A percentile compares a stretch with the other conserved stretches of the same genome.
These are phyloP conservation scores for Gephyroberyx darwinii DNA, from an alignment of 2,797 vertebrate species.

Conservation along the genomic window DNA sequence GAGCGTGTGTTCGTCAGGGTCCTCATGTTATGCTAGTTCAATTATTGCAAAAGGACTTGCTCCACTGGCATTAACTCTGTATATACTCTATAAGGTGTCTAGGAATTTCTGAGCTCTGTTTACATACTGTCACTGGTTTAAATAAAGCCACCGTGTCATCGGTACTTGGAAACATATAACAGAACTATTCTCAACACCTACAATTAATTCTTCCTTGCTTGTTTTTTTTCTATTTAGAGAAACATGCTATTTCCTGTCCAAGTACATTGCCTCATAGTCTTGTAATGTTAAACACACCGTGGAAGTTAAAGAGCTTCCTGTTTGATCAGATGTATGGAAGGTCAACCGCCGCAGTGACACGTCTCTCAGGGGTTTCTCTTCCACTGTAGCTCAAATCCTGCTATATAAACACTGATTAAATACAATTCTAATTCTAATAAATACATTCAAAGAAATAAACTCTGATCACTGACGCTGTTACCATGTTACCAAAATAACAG, in stretches of 20 bases:
- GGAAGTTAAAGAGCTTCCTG: background rate
- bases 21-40: conserved; percentile 46
- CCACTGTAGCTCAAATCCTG: background rate
- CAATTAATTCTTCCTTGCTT: conserved; percentile 6
- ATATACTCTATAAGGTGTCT: conserved; percentile 30
- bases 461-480: background rate
- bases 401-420: background rate
- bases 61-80: conserved; percentile 44
- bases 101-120: conserved; percentile 56
- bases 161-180: conserved; percentile 24
- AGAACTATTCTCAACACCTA: background rate
- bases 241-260: conserved; percentile 2
- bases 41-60: conserved; percentile 62
- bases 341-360: background rate
- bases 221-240: background rate
- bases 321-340: conserved; percentile 18
- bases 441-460: background rate
- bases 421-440: background rate
- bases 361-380: background rate
- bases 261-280: conserved; percentile 11
- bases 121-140: conserved; percentile 54
- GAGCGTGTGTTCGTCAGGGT: conserved; percentile 37
- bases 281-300: conserved; percentile 21
- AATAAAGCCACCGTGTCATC: conserved; percentile 29
- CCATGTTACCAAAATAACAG: background rate